phyloP scores from a whole-genome alignment of 2,113 vertebrate genomes.

The Cygnus buccinator region DNA sequence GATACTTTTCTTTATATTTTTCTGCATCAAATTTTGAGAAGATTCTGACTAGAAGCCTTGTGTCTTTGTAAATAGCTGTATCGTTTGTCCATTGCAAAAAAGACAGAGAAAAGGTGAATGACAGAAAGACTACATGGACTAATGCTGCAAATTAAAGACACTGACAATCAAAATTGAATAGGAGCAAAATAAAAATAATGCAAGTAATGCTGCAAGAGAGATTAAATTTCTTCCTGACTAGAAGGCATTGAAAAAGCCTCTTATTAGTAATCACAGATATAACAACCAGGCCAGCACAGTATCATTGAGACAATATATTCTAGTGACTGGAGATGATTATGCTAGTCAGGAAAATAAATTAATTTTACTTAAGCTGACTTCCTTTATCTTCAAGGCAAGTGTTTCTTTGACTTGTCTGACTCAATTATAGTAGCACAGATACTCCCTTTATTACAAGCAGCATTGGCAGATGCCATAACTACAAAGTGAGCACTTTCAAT shows the following conservation, averaged over 20 bases:
- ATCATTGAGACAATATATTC: background rate
- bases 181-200: background rate
- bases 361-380: slow-evolving; percentile 20
- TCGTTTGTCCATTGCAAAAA: background rate
- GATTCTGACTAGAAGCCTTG: background rate
- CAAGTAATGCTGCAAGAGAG: background rate
- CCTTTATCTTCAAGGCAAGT: slow-evolving; percentile 16
- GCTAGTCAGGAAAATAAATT: background rate
- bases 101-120: background rate
- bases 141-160: background rate
- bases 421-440: background rate
- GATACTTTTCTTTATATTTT: background rate
- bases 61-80: background rate
- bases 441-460: background rate
- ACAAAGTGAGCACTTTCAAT: background rate
- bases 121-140: background rate
- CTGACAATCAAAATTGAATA: background rate
- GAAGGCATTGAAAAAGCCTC: background rate
- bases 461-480: background rate
- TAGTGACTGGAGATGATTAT: background rate
- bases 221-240: background rate
- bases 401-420: slow-evolving; percentile 29
- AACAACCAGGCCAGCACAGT: background rate
- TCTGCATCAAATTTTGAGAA: background rate
- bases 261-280: background rate